phyloP scores from a whole-genome alignment of 2,113 vertebrate genomes.

The Anthoscopus minutus region DNA sequence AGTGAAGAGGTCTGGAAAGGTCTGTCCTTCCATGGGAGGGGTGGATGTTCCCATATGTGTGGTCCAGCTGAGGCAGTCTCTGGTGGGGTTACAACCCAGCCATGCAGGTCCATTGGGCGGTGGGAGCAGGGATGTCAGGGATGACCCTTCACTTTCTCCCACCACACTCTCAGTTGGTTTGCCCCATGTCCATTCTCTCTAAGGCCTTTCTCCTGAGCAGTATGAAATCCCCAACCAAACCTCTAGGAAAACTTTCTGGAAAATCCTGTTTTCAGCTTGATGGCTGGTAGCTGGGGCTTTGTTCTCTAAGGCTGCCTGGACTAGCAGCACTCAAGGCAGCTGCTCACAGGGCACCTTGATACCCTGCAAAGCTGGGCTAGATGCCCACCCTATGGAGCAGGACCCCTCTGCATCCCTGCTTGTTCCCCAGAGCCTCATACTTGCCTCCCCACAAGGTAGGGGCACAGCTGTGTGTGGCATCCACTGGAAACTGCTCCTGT shows the following conservation, averaged over 20 bases:
- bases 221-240: neutral
- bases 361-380: neutral
- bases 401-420: neutral
- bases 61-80: neutral
- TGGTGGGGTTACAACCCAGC: neutral
- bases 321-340: fast-evolving
- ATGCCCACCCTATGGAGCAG: fast-evolving
- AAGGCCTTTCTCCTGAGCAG: neutral
- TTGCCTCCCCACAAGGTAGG: neutral
- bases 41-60: neutral
- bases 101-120: no score
- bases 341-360: fast-evolving
- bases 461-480: neutral
- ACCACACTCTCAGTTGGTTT: neutral
- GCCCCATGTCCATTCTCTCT: fast-evolving
- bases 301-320: neutral
- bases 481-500: fast-evolving
- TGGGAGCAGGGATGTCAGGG: neutral
- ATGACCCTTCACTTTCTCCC: fast-evolving
- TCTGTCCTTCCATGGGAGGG: no score
- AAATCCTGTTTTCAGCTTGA: neutral
- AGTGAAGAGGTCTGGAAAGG: no score
- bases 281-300: neutral
- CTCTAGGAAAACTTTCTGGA: neutral
- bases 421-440: neutral